Percentiles rank a stretch among this genome's conserved stretches.
Evolutionary conservation across 2,797 vertebrate species (phyloP).

Genomic region (Sebastes umbrosus): DNA sequence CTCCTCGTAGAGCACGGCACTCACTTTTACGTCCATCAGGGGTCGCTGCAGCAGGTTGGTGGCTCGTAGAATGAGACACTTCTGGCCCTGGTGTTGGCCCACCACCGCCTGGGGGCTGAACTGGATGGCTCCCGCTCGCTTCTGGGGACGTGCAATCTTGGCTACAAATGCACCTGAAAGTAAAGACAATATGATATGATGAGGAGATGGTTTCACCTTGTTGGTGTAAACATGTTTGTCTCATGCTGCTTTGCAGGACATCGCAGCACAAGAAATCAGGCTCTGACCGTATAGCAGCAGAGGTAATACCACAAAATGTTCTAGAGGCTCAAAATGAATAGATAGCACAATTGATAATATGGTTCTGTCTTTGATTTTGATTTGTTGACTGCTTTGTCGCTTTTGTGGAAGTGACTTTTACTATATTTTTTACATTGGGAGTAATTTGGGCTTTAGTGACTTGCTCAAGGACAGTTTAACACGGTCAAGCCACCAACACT

Average conservation of each 20-base stretch:
- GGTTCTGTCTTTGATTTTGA: not conserved
- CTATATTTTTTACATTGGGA: not conserved
- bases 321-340: not conserved
- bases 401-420: not conserved
- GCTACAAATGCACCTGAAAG: constrained; percentile 95
- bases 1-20: constrained; percentile 93
- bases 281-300: not conserved
- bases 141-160: constrained; percentile 96
- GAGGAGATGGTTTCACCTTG: not conserved
- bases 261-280: not conserved
- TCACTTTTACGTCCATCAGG: constrained; percentile 89
- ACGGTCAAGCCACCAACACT: too few relatives aligned
- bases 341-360: too few relatives aligned
- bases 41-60: constrained; percentile 90
- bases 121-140: constrained; percentile 90
- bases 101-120: constrained; percentile 92
- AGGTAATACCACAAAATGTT: not conserved
- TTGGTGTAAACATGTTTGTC: not conserved
- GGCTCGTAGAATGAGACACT: constrained; percentile 90
- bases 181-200: constrained; percentile 6
- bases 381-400: not conserved
- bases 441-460: not conserved
- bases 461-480: not conserved
- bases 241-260: not conserved
- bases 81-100: constrained; percentile 87